These are phyloP conservation scores for Narcine bancroftii DNA, from an alignment of 2,113 vertebrate genomes.

Conservation along the genomic window DNA sequence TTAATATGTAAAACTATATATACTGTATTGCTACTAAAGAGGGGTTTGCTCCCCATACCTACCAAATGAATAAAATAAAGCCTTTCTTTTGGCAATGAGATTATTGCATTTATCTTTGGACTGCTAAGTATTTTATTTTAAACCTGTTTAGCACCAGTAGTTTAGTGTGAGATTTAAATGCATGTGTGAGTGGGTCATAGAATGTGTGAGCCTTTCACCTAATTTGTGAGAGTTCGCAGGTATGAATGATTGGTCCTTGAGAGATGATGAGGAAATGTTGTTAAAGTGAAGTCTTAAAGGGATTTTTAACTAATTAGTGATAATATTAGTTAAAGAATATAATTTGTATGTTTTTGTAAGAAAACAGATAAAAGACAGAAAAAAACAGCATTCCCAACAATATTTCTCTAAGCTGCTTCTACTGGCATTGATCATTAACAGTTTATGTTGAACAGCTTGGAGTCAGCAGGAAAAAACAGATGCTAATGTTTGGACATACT, in stretches of 20 bases:
- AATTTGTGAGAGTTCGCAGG: not conserved
- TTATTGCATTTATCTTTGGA: not conserved
- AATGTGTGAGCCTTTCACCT: not conserved
- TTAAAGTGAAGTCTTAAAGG: not conserved
- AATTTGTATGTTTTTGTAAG: not conserved
- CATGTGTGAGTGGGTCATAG: slow-evolving; percentile 11
- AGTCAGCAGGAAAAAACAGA: slow-evolving; percentile 14
- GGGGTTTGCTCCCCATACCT: not conserved
- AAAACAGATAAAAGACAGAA: not conserved
- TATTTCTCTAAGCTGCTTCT: not conserved
- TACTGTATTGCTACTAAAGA: not conserved
- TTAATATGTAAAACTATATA: not conserved
- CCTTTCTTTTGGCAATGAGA: not conserved
- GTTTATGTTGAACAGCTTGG: slow-evolving; percentile 27
- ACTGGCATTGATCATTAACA: slow-evolving; percentile 10
- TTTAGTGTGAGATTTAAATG: slow-evolving; percentile 19
- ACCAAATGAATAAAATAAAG: not conserved
- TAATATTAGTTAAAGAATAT: not conserved
- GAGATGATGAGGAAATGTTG: not conserved
- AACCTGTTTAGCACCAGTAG: not conserved
- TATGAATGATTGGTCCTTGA: slow-evolving; percentile 3
- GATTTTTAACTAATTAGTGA: slow-evolving; percentile 5
- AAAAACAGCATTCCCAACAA: not conserved
- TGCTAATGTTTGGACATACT: slow-evolving; percentile 5
- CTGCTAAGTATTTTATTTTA: not conserved